Evolutionary conservation across 2,797 vertebrate species (phyloP).

Genomic region (Channallabes apus): DNA sequence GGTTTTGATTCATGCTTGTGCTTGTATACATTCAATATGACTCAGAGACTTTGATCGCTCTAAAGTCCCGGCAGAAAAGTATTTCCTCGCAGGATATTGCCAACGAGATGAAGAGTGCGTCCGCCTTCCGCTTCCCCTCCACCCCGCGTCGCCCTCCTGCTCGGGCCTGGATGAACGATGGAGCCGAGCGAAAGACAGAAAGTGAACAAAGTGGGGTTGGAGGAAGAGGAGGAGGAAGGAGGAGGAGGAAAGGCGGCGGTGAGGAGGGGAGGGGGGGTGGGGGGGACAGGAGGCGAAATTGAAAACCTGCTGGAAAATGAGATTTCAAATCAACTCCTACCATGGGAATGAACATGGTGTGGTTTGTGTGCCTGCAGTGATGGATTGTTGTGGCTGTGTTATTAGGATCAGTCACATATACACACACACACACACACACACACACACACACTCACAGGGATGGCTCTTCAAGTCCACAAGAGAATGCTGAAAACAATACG

Average conservation of each 20-base stretch:
- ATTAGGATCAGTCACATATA: constrained; percentile 51
- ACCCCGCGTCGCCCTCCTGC: constrained; percentile 44
- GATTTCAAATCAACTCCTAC: constrained; percentile 61
- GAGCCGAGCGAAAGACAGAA: constrained; percentile 40
- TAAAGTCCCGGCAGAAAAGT: background rate
- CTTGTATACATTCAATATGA: background rate
- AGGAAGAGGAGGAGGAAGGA: background rate
- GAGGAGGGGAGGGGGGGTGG: constrained; percentile 15
- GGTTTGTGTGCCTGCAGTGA: constrained; percentile 55
- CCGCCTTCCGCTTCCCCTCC: background rate
- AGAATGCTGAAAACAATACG: background rate
- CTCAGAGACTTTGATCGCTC: background rate
- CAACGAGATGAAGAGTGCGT: constrained; percentile 8
- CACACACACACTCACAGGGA: constrained; percentile 7
- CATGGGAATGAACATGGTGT: constrained; percentile 50
- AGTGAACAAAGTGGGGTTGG: background rate
- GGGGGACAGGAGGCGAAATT: constrained; percentile 51
- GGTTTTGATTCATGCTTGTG: background rate
- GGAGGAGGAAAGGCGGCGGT: constrained; percentile 38
- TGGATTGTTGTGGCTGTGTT: constrained; percentile 57
- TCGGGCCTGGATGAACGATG: constrained; percentile 40
- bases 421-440: constrained; percentile 22
- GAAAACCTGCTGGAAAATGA: constrained; percentile 64
- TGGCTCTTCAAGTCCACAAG: constrained; percentile 14
- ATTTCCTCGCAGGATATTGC: constrained; percentile 38